Percentiles rank a stretch among this genome's conserved stretches.
Conservation (phyloP, 2,113 vertebrate genomes). For the Ranitomeya variabilis region DNA sequence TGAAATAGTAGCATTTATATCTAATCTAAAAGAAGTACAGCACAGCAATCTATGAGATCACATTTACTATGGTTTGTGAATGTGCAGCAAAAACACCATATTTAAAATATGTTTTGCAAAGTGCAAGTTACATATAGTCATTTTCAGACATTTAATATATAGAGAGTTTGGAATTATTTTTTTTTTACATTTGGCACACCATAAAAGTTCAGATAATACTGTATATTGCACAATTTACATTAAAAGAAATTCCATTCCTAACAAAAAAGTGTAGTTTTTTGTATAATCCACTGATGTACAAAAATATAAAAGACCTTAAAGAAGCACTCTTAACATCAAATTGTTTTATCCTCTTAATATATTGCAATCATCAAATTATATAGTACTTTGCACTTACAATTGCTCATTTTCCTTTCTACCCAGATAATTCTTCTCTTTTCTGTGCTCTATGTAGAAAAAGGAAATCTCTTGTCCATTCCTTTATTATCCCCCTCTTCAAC, state of each 20-base stretch:
- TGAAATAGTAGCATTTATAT: not conserved
- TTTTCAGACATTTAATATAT: not conserved
- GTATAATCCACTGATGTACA: not conserved
- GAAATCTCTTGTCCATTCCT: no score
- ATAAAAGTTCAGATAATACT: not conserved
- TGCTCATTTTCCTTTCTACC: no score
- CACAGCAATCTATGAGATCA: not conserved
- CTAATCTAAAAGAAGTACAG: not conserved
- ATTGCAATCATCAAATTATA: no score
- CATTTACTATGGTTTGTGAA: not conserved
- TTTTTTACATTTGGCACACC: not conserved
- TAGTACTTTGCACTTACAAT: no score
- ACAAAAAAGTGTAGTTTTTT: not conserved
- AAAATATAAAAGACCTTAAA: not conserved
- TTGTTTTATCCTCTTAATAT: no score
- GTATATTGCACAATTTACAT: not conserved
- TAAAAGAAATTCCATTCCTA: not conserved
- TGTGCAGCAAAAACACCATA: not conserved
- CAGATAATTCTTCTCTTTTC: no score
- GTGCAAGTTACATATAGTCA: not conserved
- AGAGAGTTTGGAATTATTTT: not conserved
- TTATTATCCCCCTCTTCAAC: no score
- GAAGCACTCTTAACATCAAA: no score
- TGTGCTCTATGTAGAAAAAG: no score
- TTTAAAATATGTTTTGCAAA: not conserved